Evolutionary conservation across 2,888 invertebrate genomes (phyloP).

Genomic region (Zelleria hepariella): DNA sequence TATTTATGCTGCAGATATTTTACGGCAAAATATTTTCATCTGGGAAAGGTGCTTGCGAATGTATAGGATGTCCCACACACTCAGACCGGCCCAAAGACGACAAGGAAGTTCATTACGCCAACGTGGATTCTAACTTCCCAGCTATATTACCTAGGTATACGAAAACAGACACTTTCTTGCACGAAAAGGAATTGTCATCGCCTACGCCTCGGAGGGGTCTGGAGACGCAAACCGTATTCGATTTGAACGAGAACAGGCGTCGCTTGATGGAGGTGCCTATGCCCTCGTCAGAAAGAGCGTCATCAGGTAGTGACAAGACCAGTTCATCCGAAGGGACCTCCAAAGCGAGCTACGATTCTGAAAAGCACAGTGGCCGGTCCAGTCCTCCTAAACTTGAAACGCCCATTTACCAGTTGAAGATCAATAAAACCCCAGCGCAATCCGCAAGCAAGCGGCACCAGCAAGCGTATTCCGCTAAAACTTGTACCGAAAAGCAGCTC

Average conservation of each 20-base stretch:
- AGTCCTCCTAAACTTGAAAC: constrained; percentile 54
- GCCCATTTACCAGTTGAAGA: constrained; percentile 41
- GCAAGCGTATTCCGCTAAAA: constrained; percentile 4
- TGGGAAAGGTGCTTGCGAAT: constrained; percentile 33
- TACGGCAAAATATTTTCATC: constrained; percentile 32
- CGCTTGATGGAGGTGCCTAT: constrained; percentile 46
- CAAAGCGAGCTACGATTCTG: constrained; percentile 12
- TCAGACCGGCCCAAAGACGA: background rate
- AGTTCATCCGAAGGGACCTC: constrained; percentile 6
- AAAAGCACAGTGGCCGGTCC: constrained; percentile 14
- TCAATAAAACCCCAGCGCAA: constrained; percentile 20
- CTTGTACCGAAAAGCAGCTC: constrained; percentile 25
- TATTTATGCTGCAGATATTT: constrained; percentile 44
- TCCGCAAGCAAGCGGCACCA: background rate
- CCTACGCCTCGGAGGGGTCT: constrained; percentile 9
- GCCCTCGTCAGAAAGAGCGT: constrained; percentile 13
- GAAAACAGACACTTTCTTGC: background rate
- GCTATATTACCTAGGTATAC: background rate
- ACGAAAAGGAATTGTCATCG: background rate
- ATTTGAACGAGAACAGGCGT: constrained; percentile 52
- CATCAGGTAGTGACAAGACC: background rate
- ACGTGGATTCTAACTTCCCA: constrained; percentile 35
- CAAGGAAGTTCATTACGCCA: constrained; percentile 24
- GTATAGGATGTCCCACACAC: constrained; percentile 14
- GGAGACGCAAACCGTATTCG: constrained; percentile 40